Conservation (phyloP, 2,113 vertebrate genomes). For the Cottus gobio region DNA sequence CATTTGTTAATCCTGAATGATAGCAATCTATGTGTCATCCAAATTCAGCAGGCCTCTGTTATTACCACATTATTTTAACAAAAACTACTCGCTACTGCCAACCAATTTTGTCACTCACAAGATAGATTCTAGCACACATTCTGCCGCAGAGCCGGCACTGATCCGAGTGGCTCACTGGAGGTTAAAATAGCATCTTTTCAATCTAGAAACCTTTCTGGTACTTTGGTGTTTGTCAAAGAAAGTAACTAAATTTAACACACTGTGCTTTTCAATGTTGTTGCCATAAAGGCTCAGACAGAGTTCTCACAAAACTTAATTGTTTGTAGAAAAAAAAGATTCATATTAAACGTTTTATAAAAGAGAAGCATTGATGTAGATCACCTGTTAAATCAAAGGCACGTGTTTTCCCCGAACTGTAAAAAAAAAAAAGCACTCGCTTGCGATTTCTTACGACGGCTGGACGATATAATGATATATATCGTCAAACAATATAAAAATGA, state of each 20-base stretch:
- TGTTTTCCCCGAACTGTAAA: background rate
- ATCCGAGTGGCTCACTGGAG: background rate
- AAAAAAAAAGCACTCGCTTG: background rate
- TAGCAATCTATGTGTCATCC: conserved; percentile 41
- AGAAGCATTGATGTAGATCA: background rate
- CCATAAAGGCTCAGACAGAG: conserved; percentile 10
- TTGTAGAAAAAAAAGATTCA: background rate
- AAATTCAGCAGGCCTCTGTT: conserved; percentile 45
- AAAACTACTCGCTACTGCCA: conserved; percentile 19
- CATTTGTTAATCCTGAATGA: conserved; percentile 58
- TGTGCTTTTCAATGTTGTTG: conserved; percentile 34
- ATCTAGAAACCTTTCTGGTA: conserved; percentile 15
- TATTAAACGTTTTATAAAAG: background rate
- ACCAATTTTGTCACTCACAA: conserved; percentile 29
- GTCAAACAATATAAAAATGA: background rate
- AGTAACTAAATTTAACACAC: conserved; percentile 23
- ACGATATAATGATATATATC: background rate
- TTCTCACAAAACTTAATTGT: background rate
- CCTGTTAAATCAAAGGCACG: background rate
- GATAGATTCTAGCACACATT: conserved; percentile 9
- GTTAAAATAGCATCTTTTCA: conserved; percentile 2
- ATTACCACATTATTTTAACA: conserved; percentile 47
- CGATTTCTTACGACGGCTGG: background rate
- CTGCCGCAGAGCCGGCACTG: conserved; percentile 3
- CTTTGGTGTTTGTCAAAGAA: conserved; percentile 12